phyloP scores from a whole-genome alignment of 2,797 vertebrate species.

The Synaphobranchus kaupii region DNA sequence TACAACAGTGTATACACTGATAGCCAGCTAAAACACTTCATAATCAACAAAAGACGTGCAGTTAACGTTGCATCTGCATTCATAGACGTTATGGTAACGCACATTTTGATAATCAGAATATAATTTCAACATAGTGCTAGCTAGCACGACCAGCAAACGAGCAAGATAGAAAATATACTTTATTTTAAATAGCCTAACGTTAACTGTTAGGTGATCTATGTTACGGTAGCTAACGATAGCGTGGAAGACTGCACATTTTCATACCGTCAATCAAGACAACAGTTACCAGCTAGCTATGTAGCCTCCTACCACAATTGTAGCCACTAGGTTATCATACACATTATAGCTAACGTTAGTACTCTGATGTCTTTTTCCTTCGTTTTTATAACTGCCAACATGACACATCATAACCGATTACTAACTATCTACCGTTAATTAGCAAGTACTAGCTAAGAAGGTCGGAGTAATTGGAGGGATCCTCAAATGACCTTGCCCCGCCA shows the following conservation, averaged over 20 bases:
- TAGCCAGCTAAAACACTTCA: too few relatives aligned
- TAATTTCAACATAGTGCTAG: too few relatives aligned
- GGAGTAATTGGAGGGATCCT: not conserved
- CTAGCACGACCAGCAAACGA: too few relatives aligned
- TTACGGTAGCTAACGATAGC: too few relatives aligned
- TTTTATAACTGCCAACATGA: not conserved
- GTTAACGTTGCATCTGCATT: too few relatives aligned
- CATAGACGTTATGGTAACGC: too few relatives aligned
- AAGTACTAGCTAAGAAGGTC: not conserved
- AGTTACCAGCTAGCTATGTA: not conserved
- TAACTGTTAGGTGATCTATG: too few relatives aligned
- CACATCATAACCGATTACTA: not conserved
- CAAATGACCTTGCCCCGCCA: constrained; percentile 31
- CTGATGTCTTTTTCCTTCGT: not conserved
- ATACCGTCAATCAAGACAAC: not conserved
- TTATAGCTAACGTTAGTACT: not conserved
- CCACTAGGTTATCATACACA: not conserved
- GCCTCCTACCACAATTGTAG: not conserved
- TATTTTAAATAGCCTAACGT: too few relatives aligned
- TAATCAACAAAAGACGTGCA: too few relatives aligned
- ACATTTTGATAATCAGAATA: too few relatives aligned
- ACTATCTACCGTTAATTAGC: not conserved
- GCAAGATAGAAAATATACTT: too few relatives aligned
- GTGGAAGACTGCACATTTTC: not conserved
- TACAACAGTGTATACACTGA: too few relatives aligned